A percentile compares a stretch with the other conserved stretches of the same genome.
These are phyloP conservation scores for Acleris emargana DNA, from an alignment of 2,888 invertebrate species.

Conservation along the genomic window DNA sequence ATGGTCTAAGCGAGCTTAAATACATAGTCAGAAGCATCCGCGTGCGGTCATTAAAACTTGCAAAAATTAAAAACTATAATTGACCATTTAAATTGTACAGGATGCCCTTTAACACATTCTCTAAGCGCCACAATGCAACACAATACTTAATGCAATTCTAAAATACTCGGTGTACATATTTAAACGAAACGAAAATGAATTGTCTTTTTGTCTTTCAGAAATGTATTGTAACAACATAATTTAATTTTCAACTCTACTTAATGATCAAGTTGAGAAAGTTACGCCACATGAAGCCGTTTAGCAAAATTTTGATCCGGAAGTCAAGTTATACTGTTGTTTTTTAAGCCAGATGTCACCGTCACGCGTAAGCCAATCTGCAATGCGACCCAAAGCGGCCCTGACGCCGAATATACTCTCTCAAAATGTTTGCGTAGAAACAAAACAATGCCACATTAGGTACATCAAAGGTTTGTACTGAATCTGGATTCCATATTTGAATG, in stretches of 20 bases:
- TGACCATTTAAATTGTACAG: too few relatives aligned
- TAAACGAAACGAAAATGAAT: too few relatives aligned
- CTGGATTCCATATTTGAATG: not conserved
- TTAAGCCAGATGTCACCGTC: constrained; percentile 8
- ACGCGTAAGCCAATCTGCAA: constrained; percentile 15
- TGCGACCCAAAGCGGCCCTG: constrained; percentile 1
- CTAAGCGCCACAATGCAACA: too few relatives aligned
- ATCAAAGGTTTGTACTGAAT: not conserved
- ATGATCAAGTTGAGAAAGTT: constrained; percentile 18
- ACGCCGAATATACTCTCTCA: constrained; percentile 6
- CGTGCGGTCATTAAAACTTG: too few relatives aligned
- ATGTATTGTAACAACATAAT: not conserved
- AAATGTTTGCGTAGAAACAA: constrained; percentile 22
- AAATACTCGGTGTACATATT: too few relatives aligned
- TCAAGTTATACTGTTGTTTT: not conserved
- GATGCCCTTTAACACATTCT: too few relatives aligned
- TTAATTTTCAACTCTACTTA: not conserved
- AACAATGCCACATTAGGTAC: constrained; percentile 6
- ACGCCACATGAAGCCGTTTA: not conserved
- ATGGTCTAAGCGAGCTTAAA: too few relatives aligned
- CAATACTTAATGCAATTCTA: too few relatives aligned
- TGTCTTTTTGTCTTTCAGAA: too few relatives aligned
- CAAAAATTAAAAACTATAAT: too few relatives aligned
- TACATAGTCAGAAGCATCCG: too few relatives aligned
- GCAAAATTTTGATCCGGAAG: constrained; percentile 5